Evolutionary conservation across 35 echinoderm and acorn worm species (phyloP), one percentile per base, ranked within the genome.

Genomic region (Stichopus chloronotus): DNA sequence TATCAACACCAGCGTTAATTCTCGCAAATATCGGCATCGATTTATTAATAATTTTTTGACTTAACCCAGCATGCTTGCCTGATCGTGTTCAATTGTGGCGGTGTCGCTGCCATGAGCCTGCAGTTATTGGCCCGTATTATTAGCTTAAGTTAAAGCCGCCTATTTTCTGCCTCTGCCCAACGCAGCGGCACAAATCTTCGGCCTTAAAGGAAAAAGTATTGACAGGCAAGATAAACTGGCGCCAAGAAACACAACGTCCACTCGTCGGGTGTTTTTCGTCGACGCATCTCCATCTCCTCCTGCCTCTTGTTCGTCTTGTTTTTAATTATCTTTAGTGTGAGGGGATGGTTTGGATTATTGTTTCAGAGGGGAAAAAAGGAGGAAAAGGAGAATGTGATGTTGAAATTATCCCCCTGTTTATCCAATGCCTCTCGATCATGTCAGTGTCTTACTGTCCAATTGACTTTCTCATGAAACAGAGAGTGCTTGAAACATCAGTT

Each of bases 91-190:
- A 83, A 83, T 55, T 9, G 52, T 43, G 25, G 7, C 52, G 55
- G 80, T 83, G 80, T 83, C 25, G 80, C 80, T 56, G 80, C 43
- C 80, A 83, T 43, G 80, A n/a, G 80, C 80, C 52, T 56, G 80
- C 80, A 83, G 80, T 83, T 83, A 83, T 83, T 83, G 52, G 80
- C 80, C 55, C 55, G 80, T 83, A 83, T 83, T 83, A 83, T 83
- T 83, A 83, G 80, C 55, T 83, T 83, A 83, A 9, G 8, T 65
- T 83, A 83, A 83, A 83, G 43, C 52, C 43, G 52, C 80, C 55
- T 56, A 83, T 83, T 83, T 83, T 83, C 80, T 83, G 80, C 80
- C 80, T 83, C 30, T 56, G 80, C 80, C 80, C 53, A 83, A 53
- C 53, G 80, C 52, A 83, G 80, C 80, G 80, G 80, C 80, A 83